Evolutionary conservation across 2,888 invertebrate species (phyloP).

Genomic region (Ornithoptera priamus): DNA sequence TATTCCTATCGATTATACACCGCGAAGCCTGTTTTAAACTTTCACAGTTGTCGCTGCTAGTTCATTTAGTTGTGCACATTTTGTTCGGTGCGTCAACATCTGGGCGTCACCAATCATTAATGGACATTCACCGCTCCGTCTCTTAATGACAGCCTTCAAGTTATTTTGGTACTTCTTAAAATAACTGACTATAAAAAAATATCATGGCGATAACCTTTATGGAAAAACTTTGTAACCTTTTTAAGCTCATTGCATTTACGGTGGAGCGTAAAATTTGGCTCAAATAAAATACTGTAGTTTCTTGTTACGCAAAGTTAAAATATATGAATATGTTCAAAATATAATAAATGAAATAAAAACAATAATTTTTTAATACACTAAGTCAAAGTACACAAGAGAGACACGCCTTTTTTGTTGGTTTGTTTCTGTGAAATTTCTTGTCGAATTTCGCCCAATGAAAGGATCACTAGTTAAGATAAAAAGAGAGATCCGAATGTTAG

Average conservation of each 20-base stretch:
- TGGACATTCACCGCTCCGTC: slow-evolving; percentile 14
- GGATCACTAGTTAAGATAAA: background rate
- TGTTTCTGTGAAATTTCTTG: background rate
- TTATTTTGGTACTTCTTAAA: slow-evolving; percentile 1
- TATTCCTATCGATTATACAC: slow-evolving; percentile 6
- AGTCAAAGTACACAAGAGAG: background rate
- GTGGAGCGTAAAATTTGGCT: background rate
- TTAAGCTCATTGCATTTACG: background rate
- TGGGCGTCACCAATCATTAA: slow-evolving; percentile 14
- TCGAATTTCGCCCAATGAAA: background rate
- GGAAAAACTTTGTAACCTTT: too few species aligned
- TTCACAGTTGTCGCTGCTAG: slow-evolving; percentile 22
- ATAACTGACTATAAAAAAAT: background rate
- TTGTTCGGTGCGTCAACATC: slow-evolving; percentile 9
- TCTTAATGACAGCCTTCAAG: slow-evolving; percentile 12
- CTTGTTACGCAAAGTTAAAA: too few species aligned
- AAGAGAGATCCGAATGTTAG: background rate
- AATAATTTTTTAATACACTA: background rate
- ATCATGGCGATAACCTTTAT: background rate
- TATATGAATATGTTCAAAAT: too few species aligned
- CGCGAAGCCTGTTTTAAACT: slow-evolving; percentile 16
- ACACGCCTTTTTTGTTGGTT: background rate
- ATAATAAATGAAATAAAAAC: background rate
- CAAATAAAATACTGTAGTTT: too few species aligned
- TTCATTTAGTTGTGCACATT: slow-evolving; percentile 18